Base-by-base conservation (phyloP, 2,888 invertebrate genomes). In the Chloroclystis v-ata region DNA sequence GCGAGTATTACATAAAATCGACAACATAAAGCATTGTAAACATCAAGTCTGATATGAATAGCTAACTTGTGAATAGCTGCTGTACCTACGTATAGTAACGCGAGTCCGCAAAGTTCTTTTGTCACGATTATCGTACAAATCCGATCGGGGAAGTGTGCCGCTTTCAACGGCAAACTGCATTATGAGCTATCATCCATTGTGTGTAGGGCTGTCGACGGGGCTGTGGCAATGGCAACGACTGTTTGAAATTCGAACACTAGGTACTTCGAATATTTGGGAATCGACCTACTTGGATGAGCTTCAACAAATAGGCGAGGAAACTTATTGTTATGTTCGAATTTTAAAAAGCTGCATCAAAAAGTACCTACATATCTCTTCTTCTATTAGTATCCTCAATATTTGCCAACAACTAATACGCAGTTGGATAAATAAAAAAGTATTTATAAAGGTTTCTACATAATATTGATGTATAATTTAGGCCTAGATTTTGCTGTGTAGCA, bases 41-140 rank as follows among this genome's bases (percentile, higher is more conserved):
- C 45, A 46, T 54, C 49, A 68, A 43, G 66, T 61, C 64, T 50
- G 49, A 65, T 72, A 65, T 79, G 82, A 82, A 82, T 81, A 71
- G 75, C 39, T 29, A 45, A 32, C 41, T 44, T 44, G 28, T 43
- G 49, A 45, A 49, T 45, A 74, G 57, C 61, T 39, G 20, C 26
- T 32, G 28, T 35, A 63, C 13, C 16, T 43, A 63, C 13, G 26
- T 43, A 30, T 51, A 48, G 47, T 46, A 58, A 62, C 62, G 67
- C 60, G 38, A 46, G 74, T 73, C 75, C 67, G 71, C 79, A 82
- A 82, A 85, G 85, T 86, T 85, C 86, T 86, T 85, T 86, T 86
- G 86, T 86, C 78, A 75, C 79, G 83, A 86, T 86, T 85, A 85
- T 86, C 85, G 75, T 71, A 83, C 78, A 81, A 84, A 85, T 84